phyloP scores from a whole-genome alignment of 2,797 vertebrate species.

The Pseudopleuronectes americanus region DNA sequence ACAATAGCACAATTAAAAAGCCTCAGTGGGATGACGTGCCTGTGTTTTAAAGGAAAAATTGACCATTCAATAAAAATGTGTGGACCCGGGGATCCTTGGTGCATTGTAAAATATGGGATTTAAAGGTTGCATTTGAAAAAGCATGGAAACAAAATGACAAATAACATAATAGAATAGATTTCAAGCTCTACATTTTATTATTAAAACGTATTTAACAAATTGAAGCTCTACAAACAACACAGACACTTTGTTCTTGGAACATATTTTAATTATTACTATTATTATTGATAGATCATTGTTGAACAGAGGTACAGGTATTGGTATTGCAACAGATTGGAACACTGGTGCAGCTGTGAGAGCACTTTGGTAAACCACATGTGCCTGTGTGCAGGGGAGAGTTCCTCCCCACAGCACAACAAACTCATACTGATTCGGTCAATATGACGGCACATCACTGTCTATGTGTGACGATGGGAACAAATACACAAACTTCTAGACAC shows the following conservation, averaged over 20 bases:
- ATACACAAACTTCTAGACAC: conserved; percentile 63
- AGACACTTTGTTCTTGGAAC: conserved; percentile 50
- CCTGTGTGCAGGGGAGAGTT: conserved; percentile 55
- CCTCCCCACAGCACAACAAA: conserved; percentile 57
- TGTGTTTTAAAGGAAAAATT: conserved; percentile 8
- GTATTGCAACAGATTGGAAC: conserved; percentile 74
- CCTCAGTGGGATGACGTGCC: not conserved
- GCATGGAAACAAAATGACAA: no score
- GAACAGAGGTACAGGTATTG: conserved; percentile 80
- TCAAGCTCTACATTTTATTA: no score
- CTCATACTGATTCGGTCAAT: conserved; percentile 54
- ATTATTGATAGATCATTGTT: conserved; percentile 74
- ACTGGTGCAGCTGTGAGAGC: conserved; percentile 73
- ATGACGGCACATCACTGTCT: conserved; percentile 61
- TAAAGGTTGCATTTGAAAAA: no score
- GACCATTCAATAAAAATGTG: not conserved
- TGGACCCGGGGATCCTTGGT: not conserved
- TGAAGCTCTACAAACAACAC: conserved; percentile 10
- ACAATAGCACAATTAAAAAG: conserved; percentile 9
- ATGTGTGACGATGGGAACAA: conserved; percentile 51
- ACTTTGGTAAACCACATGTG: conserved; percentile 73
- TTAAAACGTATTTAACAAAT: not conserved
- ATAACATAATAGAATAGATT: no score
- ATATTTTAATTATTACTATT: conserved; percentile 70
- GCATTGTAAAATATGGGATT: no score